Base-by-base conservation (phyloP, 2,113 vertebrate species). In the Dendropsophus ebraccatus region DNA sequence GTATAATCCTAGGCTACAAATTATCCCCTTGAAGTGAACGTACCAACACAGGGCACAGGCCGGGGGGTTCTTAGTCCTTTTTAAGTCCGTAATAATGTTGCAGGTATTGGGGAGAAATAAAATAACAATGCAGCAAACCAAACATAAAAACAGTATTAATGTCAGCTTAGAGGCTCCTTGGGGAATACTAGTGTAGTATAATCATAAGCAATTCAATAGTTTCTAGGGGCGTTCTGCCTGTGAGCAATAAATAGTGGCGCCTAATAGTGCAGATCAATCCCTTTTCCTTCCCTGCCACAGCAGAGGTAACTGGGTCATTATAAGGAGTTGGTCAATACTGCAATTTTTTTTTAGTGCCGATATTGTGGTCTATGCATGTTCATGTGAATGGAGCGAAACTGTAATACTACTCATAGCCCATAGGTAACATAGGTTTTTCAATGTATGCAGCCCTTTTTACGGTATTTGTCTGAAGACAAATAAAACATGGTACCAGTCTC, bases 1-100 rank as follows among this genome's bases (percentile, higher is more conserved):
- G 25, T 69, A 47, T 67, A 65, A 81, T 81, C 79, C 37, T 47
- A 69, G 79, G 35, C 54, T 60, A 60, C 52, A 80, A 41, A 60
- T 60, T 60, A 32, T 79, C 60, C 52, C 19, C 30, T 58, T 79
- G 28, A 58, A 58, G 32, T 60, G 76, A 41, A 37, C 41, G 56
- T 37, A 23, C 56, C 54, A 54, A 62, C 47, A 52, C 52, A 47
- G 47, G 47, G 45, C 73, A 28, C 25, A 8, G 73, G 13, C 73
- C 16, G 47, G 73, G n/a, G n/a, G 47, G 2, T 45, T 19, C 6
- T 76, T 30, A 76, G 47, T 11, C 47, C 17, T 19, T 7, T 76
- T 1, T 49, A 74, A 74, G n/a, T n/a, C 47, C 3, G 14, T 76
- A 76, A 52, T 52, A 76, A 76, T 52, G 37, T 47, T 14, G n/a